These are phyloP conservation scores for Pitangus sulphuratus DNA, from an alignment of 2,797 vertebrate genomes.

Conservation along the genomic window DNA sequence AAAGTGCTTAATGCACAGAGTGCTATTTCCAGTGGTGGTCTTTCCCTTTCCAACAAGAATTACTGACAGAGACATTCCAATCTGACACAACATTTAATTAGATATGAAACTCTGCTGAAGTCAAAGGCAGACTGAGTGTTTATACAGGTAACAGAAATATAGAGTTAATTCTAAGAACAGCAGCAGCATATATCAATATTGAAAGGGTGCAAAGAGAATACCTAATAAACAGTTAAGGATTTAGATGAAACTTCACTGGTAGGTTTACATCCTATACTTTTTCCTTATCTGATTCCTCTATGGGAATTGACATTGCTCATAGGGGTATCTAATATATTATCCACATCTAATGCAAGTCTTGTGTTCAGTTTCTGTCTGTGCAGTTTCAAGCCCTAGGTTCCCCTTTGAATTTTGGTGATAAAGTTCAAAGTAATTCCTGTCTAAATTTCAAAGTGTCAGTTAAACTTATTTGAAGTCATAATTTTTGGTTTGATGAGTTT, in stretches of 20 bases:
- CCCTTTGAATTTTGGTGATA: neutral
- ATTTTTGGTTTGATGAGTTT: neutral
- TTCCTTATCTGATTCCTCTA: neutral
- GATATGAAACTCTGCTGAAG: neutral
- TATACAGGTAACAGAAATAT: neutral
- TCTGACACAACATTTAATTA: conserved; percentile 17
- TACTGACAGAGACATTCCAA: neutral
- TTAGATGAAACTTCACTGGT: neutral
- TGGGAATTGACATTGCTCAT: neutral
- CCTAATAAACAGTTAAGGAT: neutral
- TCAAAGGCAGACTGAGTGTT: neutral
- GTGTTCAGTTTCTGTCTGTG: neutral
- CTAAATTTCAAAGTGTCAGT: neutral
- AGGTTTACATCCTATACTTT: neutral
- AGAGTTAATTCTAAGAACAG: neutral
- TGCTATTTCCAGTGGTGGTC: neutral
- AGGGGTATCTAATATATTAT: neutral
- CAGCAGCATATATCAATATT: neutral
- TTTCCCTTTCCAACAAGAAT: neutral
- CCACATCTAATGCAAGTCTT: neutral
- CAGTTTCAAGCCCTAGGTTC: neutral
- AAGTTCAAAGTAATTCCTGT: neutral
- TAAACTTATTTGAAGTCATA: neutral
- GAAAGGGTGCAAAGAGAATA: neutral
- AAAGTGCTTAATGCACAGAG: neutral